Base-by-base conservation (phyloP, 2,113 vertebrate genomes). In the Romanogobio albipinnatus region DNA sequence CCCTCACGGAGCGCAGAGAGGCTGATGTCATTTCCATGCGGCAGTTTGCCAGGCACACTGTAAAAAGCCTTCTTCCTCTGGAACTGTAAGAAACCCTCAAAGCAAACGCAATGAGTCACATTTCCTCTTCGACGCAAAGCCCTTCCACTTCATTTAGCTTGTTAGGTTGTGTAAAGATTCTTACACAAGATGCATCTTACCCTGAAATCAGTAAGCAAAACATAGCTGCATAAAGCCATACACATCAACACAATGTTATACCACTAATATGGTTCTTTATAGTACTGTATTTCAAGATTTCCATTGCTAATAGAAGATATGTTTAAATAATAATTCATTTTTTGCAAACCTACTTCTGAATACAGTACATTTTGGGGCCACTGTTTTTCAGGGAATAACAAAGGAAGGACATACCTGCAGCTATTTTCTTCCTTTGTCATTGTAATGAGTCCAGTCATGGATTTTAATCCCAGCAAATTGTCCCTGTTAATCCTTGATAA, bases 391-490 rank as follows among this genome's bases (percentile, higher is more conserved):
- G 53, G 17, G 53, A 56, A 56, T 62, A 62, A n/a, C 1, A 39
- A 71, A 36, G 33, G 4, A 73, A 73, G 10, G 53, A 82, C 43
- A 56, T 13, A 22, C 19, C 64, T 56, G 9, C 19, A 17, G 39
- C 47, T 74, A 19, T 53, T 11, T 51, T 43, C 47, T 58, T 26
- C 39, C 75, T 39, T 56, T 47, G 24, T 76, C 13, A 43, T 43
- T 14, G 59, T 76, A 64, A 56, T 17, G 29, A 86, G 39, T 17
- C 45, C 87, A 91, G 89, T 90, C 84, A 82, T 91, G 87, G 90
- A 90, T 92, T 94, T 86, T 94, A 95, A 94, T 94, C 91, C 91
- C 88, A 82, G 90, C 88, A 93, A 93, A 93, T 94, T 92, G 92
- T 93, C 90, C 88, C 86, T 75, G 87, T 90, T 94, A 94, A 95